phyloP scores from a whole-genome alignment of 2,113 vertebrate species.

The Dryoscopus gambensis region DNA sequence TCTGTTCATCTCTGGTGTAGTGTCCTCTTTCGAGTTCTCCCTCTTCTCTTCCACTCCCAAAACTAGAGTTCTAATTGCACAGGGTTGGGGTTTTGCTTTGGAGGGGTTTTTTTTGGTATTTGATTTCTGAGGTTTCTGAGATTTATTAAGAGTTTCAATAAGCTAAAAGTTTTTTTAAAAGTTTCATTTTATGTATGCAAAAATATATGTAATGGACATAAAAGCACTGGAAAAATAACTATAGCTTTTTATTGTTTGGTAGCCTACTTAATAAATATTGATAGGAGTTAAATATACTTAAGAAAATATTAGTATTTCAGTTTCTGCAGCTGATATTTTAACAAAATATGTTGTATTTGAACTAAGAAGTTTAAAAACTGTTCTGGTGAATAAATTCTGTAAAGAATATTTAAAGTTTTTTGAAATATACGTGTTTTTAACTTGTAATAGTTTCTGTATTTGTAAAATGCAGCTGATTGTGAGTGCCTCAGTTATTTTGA shows the following conservation, averaged over 20 bases:
- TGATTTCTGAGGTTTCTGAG: neutral
- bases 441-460: neutral
- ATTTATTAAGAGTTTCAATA: neutral
- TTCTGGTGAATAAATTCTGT: neutral
- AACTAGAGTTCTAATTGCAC: neutral
- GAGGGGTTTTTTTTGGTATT: neutral
- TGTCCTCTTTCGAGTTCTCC: neutral
- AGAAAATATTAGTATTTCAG: neutral
- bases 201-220: neutral
- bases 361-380: neutral
- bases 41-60: neutral
- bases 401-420: neutral
- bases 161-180: neutral
- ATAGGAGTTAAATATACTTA: neutral
- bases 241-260: neutral
- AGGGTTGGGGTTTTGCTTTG: neutral
- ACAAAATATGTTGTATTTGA: neutral
- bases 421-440: neutral
- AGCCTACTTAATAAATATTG: neutral
- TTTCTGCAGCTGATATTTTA: neutral
- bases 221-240: neutral
- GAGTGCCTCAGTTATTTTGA: neutral
- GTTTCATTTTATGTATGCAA: neutral
- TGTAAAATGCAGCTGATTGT: neutral
- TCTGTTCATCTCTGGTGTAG: neutral